Evolutionary conservation across 2,888 invertebrate species (phyloP), one percentile per base, ranked within the genome.

Genomic region (Drosophila pullipes): DNA sequence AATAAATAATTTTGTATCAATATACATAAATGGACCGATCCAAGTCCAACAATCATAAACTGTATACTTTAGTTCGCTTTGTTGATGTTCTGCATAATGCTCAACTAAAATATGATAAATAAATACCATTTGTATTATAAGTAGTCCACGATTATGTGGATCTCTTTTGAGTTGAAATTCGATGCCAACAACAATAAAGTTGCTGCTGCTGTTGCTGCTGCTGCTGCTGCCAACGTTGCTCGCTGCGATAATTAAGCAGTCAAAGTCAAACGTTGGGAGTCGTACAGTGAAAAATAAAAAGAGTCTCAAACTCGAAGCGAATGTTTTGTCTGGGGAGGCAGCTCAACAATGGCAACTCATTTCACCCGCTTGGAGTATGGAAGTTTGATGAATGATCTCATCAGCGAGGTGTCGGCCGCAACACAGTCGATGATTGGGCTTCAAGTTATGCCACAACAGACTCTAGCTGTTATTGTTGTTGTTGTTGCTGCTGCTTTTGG

Each of bases 381-480:
- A 52, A 67, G 69, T 78, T 85, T 92, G 92, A 92, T 91, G 91
- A 91, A 92, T 92, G 91, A 92, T 89, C 91, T 91, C 92, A 92
- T 92, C 91, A 91, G 82, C 79, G 83, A 92, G 91, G 91, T 92
- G 91, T 91, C 91, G 86, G 87, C 78, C 53, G 61, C 74, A 75
- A 73, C 84, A 76, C 82, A 85, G 61, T 59, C 83, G 85, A 82
- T 83, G 89, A 85, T 85, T 81, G 81, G 78, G 72, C 71, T 62
- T n/a, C 60, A 68, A 75, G 69, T 62, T 63, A 49, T 54, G 69
- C 49, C 69, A 44, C 30, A 71, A 57, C 35, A 49, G 62, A 57
- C 49, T 35, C 22, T 31, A 58, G 37, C n/a, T 31, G 25, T 44
- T n/a, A n/a, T 25, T 53, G 31, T 5, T 53, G 33, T 33, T 63